Base-by-base conservation (phyloP, 2,888 invertebrate genomes). In the Caenorhabditis uteleia region DNA sequence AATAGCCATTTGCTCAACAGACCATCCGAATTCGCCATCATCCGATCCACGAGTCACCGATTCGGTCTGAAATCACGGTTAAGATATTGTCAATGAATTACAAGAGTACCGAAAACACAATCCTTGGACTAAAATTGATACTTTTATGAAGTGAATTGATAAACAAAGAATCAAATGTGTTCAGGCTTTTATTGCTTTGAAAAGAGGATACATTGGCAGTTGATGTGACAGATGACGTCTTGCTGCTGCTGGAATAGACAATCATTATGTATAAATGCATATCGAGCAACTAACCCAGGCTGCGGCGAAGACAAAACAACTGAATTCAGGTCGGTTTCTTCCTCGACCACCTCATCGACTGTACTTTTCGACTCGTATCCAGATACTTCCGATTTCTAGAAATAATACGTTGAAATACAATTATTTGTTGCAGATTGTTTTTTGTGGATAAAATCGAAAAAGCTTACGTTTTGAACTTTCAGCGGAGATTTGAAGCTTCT, bases 1-100 rank as follows among this genome's bases (percentile, higher is more conserved):
- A 42, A 67, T 61, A 1, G 72, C 59, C 20, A 62, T 29, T 34
- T 69, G 61, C 34, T 72, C 72, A 6, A 72, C 58, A 36, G 64
- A 47, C 69, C 68, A 69, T 47, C 60, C 38, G 34, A 66, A 66
- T 31, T 54, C 54, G 8, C 56, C 50, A 14, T 51, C 44, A 18
- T 55, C 36, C 23, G 47, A 55, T 7, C 26, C 5, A 16, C 33
- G 18, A 23, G 38, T 34, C 1, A 27, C 29, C 3, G 61, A 50
- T 12, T n/a, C 21, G 6, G n/a, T 25, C 25, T 36, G 36, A 6
- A 20, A 36, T 34, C 4, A 34, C 34, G 34, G 10, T 29, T 2
- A 29, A 12, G 25, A 10, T 34, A 34, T 14, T 21, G 12, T 6
- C 16, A 8, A 2, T 18, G 34, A 20, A 40, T 55, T 18, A 18